Evolutionary conservation across 2,888 invertebrate genomes (phyloP).

Genomic region (Silvanus unidentatus): DNA sequence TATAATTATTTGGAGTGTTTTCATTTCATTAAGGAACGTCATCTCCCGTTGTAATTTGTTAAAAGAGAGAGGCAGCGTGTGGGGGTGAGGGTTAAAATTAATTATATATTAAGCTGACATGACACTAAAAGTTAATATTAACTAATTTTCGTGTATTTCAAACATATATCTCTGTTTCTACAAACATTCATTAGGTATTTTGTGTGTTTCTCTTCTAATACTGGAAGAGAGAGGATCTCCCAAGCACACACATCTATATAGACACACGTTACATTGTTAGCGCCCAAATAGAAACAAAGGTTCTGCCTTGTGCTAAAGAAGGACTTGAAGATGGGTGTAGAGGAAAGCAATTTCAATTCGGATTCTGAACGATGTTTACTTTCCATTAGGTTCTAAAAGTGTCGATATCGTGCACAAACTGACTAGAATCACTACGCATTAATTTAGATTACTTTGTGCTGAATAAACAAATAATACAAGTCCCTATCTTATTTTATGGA

Average conservation of each 20-base stretch:
- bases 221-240: too few species aligned
- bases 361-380: constrained; percentile 43
- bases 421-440: constrained; percentile 41
- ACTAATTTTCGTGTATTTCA: constrained; percentile 30
- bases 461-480: constrained; percentile 25
- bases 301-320: constrained; percentile 5
- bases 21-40: constrained; percentile 33
- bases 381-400: constrained; percentile 44
- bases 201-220: constrained; percentile 21
- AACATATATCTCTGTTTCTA: constrained; percentile 34
- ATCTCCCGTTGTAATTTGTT: constrained; percentile 29
- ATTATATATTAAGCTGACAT: constrained; percentile 31
- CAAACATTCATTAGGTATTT: constrained; percentile 38
- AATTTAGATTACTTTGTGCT: constrained; percentile 41
- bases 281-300: constrained; percentile 11
- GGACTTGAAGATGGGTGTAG: constrained; percentile 25
- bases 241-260: too few species aligned
- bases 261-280: constrained; percentile 2
- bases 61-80: too few species aligned
- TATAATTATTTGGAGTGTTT: constrained; percentile 32
- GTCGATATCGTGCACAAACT: constrained; percentile 41
- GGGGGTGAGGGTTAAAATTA: constrained; percentile 29
- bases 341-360: constrained; percentile 39
- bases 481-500: background rate
- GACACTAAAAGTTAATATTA: constrained; percentile 31